Conservation (phyloP, 2,113 vertebrate genomes). For the Pteronura brasiliensis region DNA sequence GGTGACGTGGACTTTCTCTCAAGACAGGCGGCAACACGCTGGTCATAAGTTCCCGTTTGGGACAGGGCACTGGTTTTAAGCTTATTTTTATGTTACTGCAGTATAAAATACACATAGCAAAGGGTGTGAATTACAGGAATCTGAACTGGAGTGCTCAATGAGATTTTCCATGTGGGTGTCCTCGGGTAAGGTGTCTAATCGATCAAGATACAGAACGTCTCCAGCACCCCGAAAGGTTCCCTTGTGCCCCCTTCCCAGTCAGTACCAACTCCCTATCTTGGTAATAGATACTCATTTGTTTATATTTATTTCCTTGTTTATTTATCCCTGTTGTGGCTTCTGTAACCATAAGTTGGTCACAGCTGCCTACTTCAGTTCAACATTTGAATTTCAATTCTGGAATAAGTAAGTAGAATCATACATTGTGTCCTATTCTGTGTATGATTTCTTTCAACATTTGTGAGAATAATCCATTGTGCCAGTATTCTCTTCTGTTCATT, state of each 20-base stretch:
- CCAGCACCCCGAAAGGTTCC: not conserved
- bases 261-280: not conserved
- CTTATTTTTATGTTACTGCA: not conserved
- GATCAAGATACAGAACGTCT: not conserved
- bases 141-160: not conserved
- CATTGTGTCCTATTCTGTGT: not conserved
- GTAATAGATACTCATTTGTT: not conserved
- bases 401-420: not conserved
- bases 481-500: not conserved
- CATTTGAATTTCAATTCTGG: not conserved
- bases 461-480: not conserved
- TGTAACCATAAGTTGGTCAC: not conserved
- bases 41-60: not conserved
- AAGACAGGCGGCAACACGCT: not conserved
- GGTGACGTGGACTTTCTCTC: not conserved
- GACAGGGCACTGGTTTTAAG: not conserved
- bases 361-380: not conserved
- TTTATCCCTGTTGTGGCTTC: not conserved
- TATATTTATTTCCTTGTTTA: not conserved
- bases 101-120: not conserved
- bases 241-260: not conserved
- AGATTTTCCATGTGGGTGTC: not conserved
- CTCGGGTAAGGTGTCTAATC: not conserved
- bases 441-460: not conserved
- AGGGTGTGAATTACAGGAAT: not conserved